phyloP scores from a whole-genome alignment of 2,113 vertebrate genomes.

The Phyllostomus discolor region DNA sequence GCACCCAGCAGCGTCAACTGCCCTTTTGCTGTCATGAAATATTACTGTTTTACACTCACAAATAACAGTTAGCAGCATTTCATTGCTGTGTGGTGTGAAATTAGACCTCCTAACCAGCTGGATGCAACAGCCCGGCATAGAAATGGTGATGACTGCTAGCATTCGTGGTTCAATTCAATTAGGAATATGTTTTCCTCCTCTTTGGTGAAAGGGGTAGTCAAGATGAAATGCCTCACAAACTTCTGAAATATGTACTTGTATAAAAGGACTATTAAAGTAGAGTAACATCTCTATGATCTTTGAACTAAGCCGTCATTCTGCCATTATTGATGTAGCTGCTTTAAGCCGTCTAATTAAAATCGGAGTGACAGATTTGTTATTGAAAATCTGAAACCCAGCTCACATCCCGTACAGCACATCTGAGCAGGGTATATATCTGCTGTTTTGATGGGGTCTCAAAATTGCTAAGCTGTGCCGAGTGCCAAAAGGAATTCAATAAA shows the following conservation, averaged over 20 bases:
- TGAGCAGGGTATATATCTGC: constrained; percentile 69
- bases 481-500: constrained; percentile 74
- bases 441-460: constrained; percentile 70
- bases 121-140: constrained; percentile 51
- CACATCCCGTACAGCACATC: constrained; percentile 63
- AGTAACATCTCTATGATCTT: constrained; percentile 72
- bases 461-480: constrained; percentile 65
- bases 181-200: constrained; percentile 17
- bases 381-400: constrained; percentile 75
- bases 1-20: background rate
- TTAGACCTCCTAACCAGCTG: constrained; percentile 66
- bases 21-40: constrained; percentile 62
- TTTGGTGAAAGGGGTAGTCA: constrained; percentile 48
- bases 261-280: constrained; percentile 70
- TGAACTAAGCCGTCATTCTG: constrained; percentile 68
- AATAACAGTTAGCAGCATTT: constrained; percentile 69
- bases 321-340: constrained; percentile 72
- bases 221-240: constrained; percentile 39
- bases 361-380: constrained; percentile 77
- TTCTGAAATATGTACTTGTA: constrained; percentile 64
- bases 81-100: constrained; percentile 59
- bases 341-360: constrained; percentile 77
- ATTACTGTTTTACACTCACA: constrained; percentile 60
- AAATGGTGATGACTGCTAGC: constrained; percentile 42
- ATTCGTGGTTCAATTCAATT: constrained; percentile 60